phyloP scores from a whole-genome alignment of 2,797 vertebrate genomes.

The Crenichthys baileyi region DNA sequence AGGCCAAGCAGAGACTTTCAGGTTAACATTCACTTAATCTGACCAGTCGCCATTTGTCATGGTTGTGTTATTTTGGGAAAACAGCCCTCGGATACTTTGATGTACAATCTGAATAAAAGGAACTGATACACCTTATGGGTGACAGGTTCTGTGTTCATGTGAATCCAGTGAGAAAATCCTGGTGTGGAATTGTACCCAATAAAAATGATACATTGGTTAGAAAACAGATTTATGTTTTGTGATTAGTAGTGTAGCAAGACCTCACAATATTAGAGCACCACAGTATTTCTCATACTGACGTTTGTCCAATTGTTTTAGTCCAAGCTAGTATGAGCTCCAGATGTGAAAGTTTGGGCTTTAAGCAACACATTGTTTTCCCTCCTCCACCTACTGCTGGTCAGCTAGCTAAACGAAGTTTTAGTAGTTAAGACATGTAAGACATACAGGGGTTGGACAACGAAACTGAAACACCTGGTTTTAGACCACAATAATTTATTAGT shows the following conservation, averaged over 20 bases:
- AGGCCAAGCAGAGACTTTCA: neutral
- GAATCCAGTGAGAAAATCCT: conserved; percentile 24
- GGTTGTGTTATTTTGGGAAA: conserved; percentile 35
- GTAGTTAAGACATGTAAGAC: no score
- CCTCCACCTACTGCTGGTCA: no score
- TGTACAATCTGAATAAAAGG: conserved; percentile 67
- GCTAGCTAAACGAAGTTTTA: no score
- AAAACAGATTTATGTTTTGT: neutral
- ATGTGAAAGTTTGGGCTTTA: no score
- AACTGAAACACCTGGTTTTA: no score
- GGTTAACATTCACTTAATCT: conserved; percentile 25
- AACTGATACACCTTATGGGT: conserved; percentile 33
- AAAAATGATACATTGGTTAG: neutral
- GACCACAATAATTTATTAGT: no score
- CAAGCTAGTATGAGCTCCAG: no score
- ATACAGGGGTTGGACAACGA: no score
- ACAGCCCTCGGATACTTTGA: conserved; percentile 43
- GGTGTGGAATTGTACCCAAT: neutral
- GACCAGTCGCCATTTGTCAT: conserved; percentile 1
- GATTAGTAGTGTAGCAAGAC: neutral
- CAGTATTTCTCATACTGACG: no score
- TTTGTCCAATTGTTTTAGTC: no score
- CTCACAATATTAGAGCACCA: no score
- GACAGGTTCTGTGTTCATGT: conserved; percentile 32
- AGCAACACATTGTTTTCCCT: no score